Evolutionary conservation across 2,113 vertebrate species (phyloP).

Genomic region (Phoenicopterus ruber): DNA sequence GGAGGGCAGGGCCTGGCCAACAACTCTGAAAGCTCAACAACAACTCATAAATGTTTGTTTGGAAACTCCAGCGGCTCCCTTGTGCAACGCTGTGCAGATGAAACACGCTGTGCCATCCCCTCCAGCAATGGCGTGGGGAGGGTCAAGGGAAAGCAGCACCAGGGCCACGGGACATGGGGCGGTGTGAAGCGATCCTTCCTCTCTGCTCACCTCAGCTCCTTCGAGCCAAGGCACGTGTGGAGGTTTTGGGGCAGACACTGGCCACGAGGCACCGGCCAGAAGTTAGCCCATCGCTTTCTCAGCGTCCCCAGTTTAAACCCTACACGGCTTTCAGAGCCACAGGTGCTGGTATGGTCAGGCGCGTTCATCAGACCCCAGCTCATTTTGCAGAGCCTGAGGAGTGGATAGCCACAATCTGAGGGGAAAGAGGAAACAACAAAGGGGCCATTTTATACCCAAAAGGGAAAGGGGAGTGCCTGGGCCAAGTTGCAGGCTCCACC

Average conservation of each 20-base stretch:
- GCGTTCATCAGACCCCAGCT: fast-evolving
- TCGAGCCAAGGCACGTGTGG: not conserved
- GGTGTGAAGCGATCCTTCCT: not conserved
- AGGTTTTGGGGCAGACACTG: not conserved
- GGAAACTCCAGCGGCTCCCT: fast-evolving
- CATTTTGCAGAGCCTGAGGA: not conserved
- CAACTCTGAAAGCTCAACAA: not conserved
- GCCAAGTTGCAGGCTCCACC: no score
- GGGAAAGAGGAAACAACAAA: not conserved
- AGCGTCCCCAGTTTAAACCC: not conserved
- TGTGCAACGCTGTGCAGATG: not conserved
- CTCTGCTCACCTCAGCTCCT: not conserved
- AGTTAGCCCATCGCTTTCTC: fast-evolving
- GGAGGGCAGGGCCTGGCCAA: not conserved
- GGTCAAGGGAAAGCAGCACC: not conserved
- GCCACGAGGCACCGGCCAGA: not conserved
- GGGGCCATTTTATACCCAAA: not conserved
- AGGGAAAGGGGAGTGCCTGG: not conserved
- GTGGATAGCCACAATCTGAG: not conserved
- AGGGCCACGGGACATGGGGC: not conserved
- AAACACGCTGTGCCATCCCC: not conserved
- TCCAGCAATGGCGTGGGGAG: not conserved
- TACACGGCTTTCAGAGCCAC: fast-evolving
- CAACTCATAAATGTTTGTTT: not conserved
- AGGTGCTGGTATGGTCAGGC: not conserved